Evolutionary conservation across 2,113 vertebrate species (phyloP).

Genomic region (Propithecus coquereli): DNA sequence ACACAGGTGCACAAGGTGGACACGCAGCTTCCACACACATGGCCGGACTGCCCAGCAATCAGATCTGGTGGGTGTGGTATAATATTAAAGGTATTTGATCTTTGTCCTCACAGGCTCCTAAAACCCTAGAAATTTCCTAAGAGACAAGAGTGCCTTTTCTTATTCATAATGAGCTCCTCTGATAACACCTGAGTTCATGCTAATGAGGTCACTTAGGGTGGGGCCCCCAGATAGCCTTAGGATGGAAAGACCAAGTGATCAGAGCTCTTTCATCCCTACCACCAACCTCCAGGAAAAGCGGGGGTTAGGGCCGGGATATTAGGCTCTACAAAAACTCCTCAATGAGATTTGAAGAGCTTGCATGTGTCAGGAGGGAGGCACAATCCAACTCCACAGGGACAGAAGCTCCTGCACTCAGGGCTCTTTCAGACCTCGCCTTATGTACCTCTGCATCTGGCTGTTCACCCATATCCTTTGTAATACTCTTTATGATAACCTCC

Average conservation of each 20-base stretch:
- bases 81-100: neutral
- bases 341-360: neutral
- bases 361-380: neutral
- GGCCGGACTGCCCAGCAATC: fast-evolving
- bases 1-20: fast-evolving
- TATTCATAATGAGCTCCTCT: neutral
- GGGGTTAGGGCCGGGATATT: neutral
- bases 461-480: neutral
- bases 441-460: neutral
- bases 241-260: neutral
- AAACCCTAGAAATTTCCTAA: neutral
- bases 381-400: neutral
- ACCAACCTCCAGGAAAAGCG: neutral
- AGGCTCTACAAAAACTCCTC: neutral
- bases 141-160: neutral
- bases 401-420: neutral
- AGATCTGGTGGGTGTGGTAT: neutral
- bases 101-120: neutral
- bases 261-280: too few species aligned
- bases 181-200: neutral
- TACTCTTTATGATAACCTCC: neutral
- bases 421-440: neutral
- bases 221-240: neutral
- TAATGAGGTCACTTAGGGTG: neutral
- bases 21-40: neutral